Percentiles rank a stretch among this genome's conserved stretches.
phyloP scores from a whole-genome alignment of 1,140 invertebrate species.

The Drosophila kanapiae region DNA sequence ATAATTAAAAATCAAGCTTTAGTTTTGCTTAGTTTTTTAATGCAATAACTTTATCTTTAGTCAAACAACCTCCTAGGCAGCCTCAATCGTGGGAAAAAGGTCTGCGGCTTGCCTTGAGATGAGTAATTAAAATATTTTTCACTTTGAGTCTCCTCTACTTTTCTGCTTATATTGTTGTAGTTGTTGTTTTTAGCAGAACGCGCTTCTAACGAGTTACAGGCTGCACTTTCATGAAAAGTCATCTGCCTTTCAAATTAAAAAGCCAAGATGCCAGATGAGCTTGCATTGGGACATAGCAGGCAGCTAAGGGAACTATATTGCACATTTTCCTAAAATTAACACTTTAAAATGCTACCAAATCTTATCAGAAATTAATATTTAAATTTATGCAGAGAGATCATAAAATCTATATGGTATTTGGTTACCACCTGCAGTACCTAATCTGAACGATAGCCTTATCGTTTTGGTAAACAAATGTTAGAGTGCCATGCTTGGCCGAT shows the following conservation, averaged over 20 bases:
- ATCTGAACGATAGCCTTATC: slow-evolving; percentile 14
- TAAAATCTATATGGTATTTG: background rate
- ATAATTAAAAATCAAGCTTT: background rate
- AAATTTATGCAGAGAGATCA: background rate
- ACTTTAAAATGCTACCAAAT: background rate
- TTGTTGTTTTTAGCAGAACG: slow-evolving; percentile 60
- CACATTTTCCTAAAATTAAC: background rate
- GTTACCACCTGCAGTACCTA: slow-evolving; percentile 4
- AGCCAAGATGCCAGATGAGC: slow-evolving; percentile 50
- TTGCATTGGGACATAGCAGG: slow-evolving; percentile 17
- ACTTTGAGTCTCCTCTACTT: slow-evolving; percentile 58
- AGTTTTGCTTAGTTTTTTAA: background rate
- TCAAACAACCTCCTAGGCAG: background rate
- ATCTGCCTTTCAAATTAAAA: slow-evolving; percentile 64
- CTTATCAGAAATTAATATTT: background rate
- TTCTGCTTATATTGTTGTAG: slow-evolving; percentile 32
- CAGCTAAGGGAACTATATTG: background rate
- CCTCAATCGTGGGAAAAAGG: slow-evolving; percentile 18
- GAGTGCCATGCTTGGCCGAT: slow-evolving; percentile 1
- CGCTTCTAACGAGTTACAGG: slow-evolving; percentile 55
- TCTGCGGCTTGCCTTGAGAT: slow-evolving; percentile 50
- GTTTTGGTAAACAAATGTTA: slow-evolving; percentile 18
- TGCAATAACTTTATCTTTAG: background rate
- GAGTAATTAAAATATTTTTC: slow-evolving; percentile 85
- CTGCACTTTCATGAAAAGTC: slow-evolving; percentile 53